Evolutionary conservation across 2,113 vertebrate species (phyloP), one percentile per base, ranked within the genome.

Genomic region (Nesospiza acunhae): DNA sequence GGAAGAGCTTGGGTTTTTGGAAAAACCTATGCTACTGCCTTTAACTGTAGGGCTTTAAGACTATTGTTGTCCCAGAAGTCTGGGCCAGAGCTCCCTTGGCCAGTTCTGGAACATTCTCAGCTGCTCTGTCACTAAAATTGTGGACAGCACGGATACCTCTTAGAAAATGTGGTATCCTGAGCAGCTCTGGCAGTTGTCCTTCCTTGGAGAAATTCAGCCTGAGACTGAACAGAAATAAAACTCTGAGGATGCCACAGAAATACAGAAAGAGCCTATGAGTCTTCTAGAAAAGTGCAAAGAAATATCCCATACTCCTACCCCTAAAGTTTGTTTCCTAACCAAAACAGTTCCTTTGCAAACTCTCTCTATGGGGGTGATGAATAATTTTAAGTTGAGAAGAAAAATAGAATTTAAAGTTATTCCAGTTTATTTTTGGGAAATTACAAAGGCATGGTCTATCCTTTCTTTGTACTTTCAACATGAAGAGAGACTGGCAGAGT

Each of bases 381-480:
- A 53, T 11, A 50, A 35, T 31, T 58, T 76, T 58, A 73, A 62
- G 11, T 68, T 56, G 22, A 53, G 19, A 3, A 8, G 27, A 49
- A 41, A 41, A 35, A 47, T 30, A 47, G 46, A 18, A 77, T 37
- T 39, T 80, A 6, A 72, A 56, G 4, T 58, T 30, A 42, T 63
- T 87, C 4, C 7, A 10, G 4, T 58, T 84, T 62, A 58, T 52
- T 62, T 46, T n/a, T 4, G 13, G 8, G 33, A 84, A 87, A 67
- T 19, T 53, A 35, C 0, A 1, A 84, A 59, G 26, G 3, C 2
- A 10, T 35, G 4, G 3, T 39, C 66, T 63, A 7, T 30, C 3
- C 13, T 83, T 68, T 68, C 17, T 67, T 78, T 55, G 23, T 41
- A 21, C 15, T 3, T 84, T 79, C 22, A 80, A 12, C 9, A 23